Conservation (phyloP, 2,888 invertebrate genomes). For the Pycnomerus fuliginosus region DNA sequence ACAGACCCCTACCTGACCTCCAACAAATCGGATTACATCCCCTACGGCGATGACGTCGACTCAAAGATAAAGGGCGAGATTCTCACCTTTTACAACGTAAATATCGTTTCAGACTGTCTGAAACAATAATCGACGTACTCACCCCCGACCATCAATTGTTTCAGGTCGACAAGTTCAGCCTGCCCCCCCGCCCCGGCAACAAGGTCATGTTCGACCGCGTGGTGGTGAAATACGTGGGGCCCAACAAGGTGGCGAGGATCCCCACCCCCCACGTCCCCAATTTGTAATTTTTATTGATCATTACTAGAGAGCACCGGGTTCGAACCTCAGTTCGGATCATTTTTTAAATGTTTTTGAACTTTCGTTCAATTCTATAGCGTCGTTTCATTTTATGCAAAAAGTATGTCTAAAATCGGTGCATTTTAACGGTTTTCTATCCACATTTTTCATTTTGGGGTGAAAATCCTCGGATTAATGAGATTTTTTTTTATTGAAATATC, state of each 20-base stretch:
- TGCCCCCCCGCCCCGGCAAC: slow-evolving; percentile 34
- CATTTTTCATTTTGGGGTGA: no score
- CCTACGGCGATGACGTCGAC: slow-evolving; percentile 26
- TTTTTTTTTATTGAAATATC: no score
- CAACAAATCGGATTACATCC: slow-evolving; percentile 42
- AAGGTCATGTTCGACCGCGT: slow-evolving; percentile 35
- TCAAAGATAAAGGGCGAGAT: slow-evolving; percentile 46
- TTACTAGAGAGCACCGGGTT: no score
- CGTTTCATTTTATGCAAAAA: no score
- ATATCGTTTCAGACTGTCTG: slow-evolving; percentile 24
- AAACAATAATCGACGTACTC: slow-evolving; percentile 1
- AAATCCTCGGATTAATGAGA: no score
- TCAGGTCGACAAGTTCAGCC: slow-evolving; percentile 30
- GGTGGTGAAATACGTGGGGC: slow-evolving; percentile 32
- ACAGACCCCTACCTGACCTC: slow-evolving; percentile 52
- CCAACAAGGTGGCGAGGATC: slow-evolving; percentile 34
- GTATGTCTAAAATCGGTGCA: no score
- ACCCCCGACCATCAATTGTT: slow-evolving; percentile 13
- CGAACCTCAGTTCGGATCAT: no score
- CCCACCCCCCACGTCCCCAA: slow-evolving; percentile 38
- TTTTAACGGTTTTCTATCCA: no score
- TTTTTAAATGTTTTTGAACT: background rate
- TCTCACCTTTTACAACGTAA: slow-evolving; percentile 49
- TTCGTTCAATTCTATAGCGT: no score
- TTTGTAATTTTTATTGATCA: no score